Evolutionary conservation across 2,797 vertebrate species (phyloP).

Genomic region (Brachymystax lenok): DNA sequence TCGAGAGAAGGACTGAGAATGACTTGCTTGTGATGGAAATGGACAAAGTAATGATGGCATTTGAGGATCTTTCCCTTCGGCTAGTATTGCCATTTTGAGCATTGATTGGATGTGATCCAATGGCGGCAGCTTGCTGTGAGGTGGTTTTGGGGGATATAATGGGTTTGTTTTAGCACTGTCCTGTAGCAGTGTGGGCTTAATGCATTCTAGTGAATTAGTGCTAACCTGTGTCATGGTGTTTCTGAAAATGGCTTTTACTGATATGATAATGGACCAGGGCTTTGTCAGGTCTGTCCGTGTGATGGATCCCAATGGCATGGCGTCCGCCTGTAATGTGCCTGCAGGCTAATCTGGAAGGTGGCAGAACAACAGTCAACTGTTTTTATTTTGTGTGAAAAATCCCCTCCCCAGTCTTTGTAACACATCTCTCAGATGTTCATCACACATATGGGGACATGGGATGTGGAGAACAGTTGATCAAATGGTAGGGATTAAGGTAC

Average conservation of each 20-base stretch:
- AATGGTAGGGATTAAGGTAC: background rate
- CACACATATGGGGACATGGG: background rate
- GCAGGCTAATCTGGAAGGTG: background rate
- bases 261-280: background rate
- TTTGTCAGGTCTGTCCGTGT: background rate
- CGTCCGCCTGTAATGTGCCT: slow-evolving; percentile 3
- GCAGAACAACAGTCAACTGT: background rate
- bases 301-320: slow-evolving; percentile 5
- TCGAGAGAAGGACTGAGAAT: background rate
- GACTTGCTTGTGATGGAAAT: background rate
- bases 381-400: background rate
- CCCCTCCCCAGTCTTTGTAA: background rate
- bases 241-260: background rate
- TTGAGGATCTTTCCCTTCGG: background rate
- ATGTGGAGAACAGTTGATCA: background rate
- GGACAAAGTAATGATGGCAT: background rate
- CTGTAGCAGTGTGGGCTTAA: slow-evolving; percentile 3
- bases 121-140: background rate
- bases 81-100: background rate
- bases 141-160: background rate
- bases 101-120: background rate
- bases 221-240: background rate
- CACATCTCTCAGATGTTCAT: background rate
- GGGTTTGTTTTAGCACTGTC: background rate
- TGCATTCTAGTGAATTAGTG: slow-evolving; percentile 6